phyloP scores from a whole-genome alignment of 2,888 invertebrate genomes.

The Meliscaeva auricollis region DNA sequence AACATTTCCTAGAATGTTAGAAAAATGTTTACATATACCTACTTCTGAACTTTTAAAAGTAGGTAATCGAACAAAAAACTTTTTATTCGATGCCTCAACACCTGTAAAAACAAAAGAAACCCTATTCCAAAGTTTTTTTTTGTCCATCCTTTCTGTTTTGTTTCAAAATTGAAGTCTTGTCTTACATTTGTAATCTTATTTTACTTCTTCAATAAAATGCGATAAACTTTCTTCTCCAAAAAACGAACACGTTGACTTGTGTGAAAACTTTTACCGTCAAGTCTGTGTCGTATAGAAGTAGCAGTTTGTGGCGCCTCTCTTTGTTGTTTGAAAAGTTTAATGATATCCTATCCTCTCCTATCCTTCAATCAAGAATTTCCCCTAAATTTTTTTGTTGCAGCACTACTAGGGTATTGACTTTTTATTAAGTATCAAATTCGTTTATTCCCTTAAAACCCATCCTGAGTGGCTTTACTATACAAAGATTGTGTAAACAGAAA shows the following conservation, averaged over 20 bases:
- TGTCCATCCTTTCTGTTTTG: too few relatives aligned
- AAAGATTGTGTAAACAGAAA: constrained; percentile 23
- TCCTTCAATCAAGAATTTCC: constrained; percentile 16
- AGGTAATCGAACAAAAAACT: constrained; percentile 14
- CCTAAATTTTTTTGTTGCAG: constrained; percentile 3
- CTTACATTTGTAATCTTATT: constrained; percentile 29
- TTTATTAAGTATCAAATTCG: constrained; percentile 59
- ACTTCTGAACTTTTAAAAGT: background rate
- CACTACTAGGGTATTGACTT: constrained; percentile 47
- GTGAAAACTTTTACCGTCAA: background rate
- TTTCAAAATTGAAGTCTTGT: constrained; percentile 22
- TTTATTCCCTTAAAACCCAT: background rate
- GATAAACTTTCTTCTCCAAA: background rate
- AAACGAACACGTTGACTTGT: constrained; percentile 4
- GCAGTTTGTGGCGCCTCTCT: background rate
- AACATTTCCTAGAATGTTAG: background rate
- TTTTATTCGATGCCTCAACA: background rate
- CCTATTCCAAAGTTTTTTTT: constrained; percentile 2
- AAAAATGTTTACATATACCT: background rate
- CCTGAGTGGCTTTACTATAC: background rate
- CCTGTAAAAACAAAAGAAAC: constrained; percentile 29
- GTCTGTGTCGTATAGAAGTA: background rate
- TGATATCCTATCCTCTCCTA: constrained; percentile 13
- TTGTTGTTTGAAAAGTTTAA: constrained; percentile 16
- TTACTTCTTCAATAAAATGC: background rate